Evolutionary conservation across 92 coral and sea anemone genomes (phyloP).

Genomic region (Paramuricea clavata): DNA sequence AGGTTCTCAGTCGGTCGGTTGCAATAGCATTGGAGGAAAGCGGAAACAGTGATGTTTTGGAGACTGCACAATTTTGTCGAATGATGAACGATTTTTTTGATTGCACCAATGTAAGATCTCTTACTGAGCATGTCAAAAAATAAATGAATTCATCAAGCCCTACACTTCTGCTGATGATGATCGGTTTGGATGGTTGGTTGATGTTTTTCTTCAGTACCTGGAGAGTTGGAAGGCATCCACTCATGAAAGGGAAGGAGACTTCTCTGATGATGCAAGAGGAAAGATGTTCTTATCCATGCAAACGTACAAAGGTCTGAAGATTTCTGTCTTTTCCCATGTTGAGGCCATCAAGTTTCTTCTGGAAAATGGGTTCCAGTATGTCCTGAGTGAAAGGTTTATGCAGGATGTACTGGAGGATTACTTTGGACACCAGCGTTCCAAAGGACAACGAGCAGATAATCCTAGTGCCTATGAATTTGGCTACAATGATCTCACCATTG

Average conservation of each 20-base stretch:
- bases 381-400: slow-evolving; percentile 66
- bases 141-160: slow-evolving; percentile 73
- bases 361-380: slow-evolving; percentile 67
- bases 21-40: slow-evolving; percentile 10
- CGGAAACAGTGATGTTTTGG: no score
- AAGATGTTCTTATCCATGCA: slow-evolving; percentile 61
- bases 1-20: slow-evolving; percentile 31
- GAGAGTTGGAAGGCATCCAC: slow-evolving; percentile 38
- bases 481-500: slow-evolving; percentile 45
- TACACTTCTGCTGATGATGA: slow-evolving; percentile 75
- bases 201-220: slow-evolving; percentile 29
- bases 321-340: no score
- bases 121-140: slow-evolving; percentile 64
- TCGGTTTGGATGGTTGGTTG: slow-evolving; percentile 43
- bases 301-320: slow-evolving; percentile 52
- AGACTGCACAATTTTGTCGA: no score
- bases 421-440: slow-evolving; percentile 52
- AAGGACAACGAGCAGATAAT: slow-evolving; percentile 47
- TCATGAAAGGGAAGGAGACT: slow-evolving; percentile 45
- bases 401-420: slow-evolving; percentile 63
- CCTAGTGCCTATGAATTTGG: slow-evolving; percentile 47
- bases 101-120: slow-evolving; percentile 72
- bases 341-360: slow-evolving; percentile 67
- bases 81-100: no score
- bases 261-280: slow-evolving; percentile 63